A percentile compares a stretch with the other conserved stretches of the same genome.
phyloP scores from a whole-genome alignment of 2,888 invertebrate genomes.

The Tipula helvola region DNA sequence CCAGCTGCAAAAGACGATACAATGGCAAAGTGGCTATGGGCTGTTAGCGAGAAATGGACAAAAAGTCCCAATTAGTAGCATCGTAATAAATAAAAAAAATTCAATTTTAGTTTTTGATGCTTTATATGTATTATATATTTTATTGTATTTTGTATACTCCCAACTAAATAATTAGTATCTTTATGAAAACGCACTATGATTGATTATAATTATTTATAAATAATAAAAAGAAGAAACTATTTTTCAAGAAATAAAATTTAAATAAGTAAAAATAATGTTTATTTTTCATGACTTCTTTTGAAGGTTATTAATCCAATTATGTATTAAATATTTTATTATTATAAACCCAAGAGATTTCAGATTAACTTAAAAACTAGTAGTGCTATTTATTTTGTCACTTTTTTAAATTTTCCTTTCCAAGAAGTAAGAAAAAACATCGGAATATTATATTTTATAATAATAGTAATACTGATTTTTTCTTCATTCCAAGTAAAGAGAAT shows the following conservation, averaged over 20 bases:
- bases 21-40: constrained; percentile 48
- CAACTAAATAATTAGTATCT: background rate
- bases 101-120: background rate
- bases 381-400: background rate
- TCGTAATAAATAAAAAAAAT: background rate
- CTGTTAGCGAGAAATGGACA: constrained; percentile 34
- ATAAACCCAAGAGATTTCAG: background rate
- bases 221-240: background rate
- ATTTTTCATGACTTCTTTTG: background rate
- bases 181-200: background rate
- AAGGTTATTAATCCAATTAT: background rate
- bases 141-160: background rate
- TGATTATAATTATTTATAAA: background rate
- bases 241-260: background rate
- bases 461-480: constrained; percentile 4
- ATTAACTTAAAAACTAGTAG: background rate
- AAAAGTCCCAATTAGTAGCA: background rate
- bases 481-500: background rate
- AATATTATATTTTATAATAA: background rate
- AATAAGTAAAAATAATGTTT: background rate
- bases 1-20: constrained; percentile 41
- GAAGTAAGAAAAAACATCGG: background rate
- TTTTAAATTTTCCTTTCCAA: background rate
- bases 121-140: background rate
- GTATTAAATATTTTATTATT: background rate